Evolutionary conservation across 2,888 invertebrate species (phyloP).

Genomic region (Ischnus inquisitorius): DNA sequence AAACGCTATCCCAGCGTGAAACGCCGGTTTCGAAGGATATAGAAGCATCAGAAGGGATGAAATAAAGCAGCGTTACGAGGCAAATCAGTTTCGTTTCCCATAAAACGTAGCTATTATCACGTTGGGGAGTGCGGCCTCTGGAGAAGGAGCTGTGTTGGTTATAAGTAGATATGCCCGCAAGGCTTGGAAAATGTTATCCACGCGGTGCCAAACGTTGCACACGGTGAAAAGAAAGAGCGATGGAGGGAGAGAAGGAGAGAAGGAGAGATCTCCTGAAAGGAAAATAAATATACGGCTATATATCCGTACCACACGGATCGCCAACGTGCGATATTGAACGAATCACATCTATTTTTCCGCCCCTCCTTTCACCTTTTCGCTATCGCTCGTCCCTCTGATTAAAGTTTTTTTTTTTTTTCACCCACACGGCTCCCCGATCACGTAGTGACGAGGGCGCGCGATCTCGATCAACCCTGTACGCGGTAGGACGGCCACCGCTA

Average conservation of each 20-base stretch:
- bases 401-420: conserved; percentile 47
- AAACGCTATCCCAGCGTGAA: conserved; percentile 36
- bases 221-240: no score
- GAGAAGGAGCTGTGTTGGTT: neutral
- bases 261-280: conserved; percentile 27
- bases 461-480: conserved; percentile 59
- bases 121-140: conserved; percentile 16
- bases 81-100: conserved; percentile 64
- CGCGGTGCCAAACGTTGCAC: neutral
- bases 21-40: conserved; percentile 38
- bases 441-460: conserved; percentile 60
- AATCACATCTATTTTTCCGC: conserved; percentile 46
- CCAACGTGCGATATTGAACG: conserved; percentile 55
- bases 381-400: conserved; percentile 42
- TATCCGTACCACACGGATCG: neutral
- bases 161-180: neutral
- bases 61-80: conserved; percentile 67
- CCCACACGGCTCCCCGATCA: conserved; percentile 56
- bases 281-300: conserved; percentile 41
- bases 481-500: conserved; percentile 36
- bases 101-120: conserved; percentile 55
- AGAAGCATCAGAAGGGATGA: conserved; percentile 59
- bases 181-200: conserved; percentile 17
- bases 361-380: conserved; percentile 27
- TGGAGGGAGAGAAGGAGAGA: no score